Evolutionary conservation across 2,113 vertebrate genomes (phyloP).

Genomic region (Halichoerus grypus): DNA sequence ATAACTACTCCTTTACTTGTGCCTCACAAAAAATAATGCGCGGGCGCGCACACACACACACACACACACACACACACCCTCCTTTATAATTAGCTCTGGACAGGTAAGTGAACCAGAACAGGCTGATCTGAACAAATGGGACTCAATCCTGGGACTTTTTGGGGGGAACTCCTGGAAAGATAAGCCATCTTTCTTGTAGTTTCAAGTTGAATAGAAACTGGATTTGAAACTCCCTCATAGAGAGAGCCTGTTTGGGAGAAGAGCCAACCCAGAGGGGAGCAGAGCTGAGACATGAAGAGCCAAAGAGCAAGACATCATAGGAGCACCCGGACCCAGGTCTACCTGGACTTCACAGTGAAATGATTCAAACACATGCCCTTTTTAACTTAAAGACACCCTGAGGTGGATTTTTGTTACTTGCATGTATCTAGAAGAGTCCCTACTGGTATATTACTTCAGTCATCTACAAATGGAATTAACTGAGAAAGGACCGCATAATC

Average conservation of each 20-base stretch:
- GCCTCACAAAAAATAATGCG: background rate
- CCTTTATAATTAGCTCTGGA: background rate
- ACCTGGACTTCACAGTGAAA: background rate
- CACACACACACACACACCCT: background rate
- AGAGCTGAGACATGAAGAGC: background rate
- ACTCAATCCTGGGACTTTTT: background rate
- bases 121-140: background rate
- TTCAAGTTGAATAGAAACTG: background rate
- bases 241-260: conserved; percentile 26
- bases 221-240: background rate
- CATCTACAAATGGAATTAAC: background rate
- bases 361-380: background rate
- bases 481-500: background rate
- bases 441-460: background rate
- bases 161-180: background rate
- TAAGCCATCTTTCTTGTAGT: background rate
- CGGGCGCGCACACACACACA: background rate
- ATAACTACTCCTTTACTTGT: background rate
- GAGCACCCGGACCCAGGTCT: background rate
- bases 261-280: background rate
- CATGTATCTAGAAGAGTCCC: background rate
- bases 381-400: background rate
- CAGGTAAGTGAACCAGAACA: background rate
- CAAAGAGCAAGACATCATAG: background rate
- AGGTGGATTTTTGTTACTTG: background rate